Evolutionary conservation across 2,113 vertebrate species (phyloP).

Genomic region (Lutjanus erythropterus): DNA sequence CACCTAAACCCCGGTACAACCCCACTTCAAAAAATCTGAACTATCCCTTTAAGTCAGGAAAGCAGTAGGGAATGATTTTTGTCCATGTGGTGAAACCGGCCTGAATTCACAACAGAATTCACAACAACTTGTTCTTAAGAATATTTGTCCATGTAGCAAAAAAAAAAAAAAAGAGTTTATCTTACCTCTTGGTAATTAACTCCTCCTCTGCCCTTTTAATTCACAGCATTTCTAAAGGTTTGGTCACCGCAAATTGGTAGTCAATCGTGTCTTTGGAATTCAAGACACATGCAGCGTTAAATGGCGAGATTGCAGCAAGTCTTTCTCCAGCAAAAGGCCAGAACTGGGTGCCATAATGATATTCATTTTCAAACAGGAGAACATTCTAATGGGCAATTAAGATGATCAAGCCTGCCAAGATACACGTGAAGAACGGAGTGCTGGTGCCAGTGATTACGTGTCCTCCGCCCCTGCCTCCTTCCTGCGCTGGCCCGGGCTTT

Average conservation of each 20-base stretch:
- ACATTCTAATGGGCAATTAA: constrained; percentile 90
- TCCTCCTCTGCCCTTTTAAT: constrained; percentile 70
- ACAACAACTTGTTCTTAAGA: constrained; percentile 56
- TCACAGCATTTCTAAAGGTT: constrained; percentile 77
- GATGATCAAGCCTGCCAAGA: constrained; percentile 89
- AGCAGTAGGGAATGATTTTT: constrained; percentile 23
- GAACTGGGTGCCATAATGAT: constrained; percentile 84
- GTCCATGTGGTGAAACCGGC: constrained; percentile 16
- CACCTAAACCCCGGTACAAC: too few relatives aligned
- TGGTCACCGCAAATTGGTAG: constrained; percentile 78
- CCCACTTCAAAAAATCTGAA: too few relatives aligned
- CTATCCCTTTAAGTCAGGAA: constrained; percentile 22
- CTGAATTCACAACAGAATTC: constrained; percentile 21
- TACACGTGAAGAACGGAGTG: constrained; percentile 83
- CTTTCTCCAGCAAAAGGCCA: constrained; percentile 81
- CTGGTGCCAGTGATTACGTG: constrained; percentile 84
- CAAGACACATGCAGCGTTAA: constrained; percentile 76
- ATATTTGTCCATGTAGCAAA: constrained; percentile 62
- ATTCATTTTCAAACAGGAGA: constrained; percentile 90
- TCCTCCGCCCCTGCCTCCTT: constrained; percentile 81
- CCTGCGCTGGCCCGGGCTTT: constrained; percentile 79
- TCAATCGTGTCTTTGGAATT: constrained; percentile 82
- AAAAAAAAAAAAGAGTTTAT: constrained; percentile 52
- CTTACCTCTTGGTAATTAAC: constrained; percentile 78
- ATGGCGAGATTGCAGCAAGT: constrained; percentile 80